Evolutionary conservation across 2,113 vertebrate species (phyloP).

Genomic region (Zapornia atra): DNA sequence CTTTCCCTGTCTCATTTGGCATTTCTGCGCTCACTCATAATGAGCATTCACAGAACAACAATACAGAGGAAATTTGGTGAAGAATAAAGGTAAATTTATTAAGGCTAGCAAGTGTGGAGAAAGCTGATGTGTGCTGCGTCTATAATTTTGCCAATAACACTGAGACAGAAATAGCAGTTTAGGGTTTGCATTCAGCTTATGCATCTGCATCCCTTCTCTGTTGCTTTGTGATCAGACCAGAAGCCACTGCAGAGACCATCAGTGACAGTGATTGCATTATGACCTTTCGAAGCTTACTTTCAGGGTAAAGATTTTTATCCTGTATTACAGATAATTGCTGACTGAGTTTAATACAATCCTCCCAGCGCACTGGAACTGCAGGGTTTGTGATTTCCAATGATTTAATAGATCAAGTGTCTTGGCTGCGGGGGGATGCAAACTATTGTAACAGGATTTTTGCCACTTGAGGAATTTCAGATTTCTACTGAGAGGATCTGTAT

Average conservation of each 20-base stretch:
- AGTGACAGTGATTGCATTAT: slow-evolving; percentile 65
- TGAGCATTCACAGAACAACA: slow-evolving; percentile 10
- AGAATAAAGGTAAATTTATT: slow-evolving; percentile 53
- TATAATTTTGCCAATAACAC: slow-evolving; percentile 11
- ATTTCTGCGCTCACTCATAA: slow-evolving; percentile 8
- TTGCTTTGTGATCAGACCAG: slow-evolving; percentile 21
- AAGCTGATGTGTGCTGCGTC: neutral
- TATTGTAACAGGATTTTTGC: slow-evolving; percentile 47
- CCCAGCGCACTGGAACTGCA: slow-evolving; percentile 76
- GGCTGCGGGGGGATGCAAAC: neutral
- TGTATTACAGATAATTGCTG: slow-evolving; percentile 89
- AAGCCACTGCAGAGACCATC: slow-evolving; percentile 22
- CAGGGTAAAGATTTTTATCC: slow-evolving; percentile 87
- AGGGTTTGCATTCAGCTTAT: slow-evolving; percentile 24
- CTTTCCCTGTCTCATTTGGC: neutral
- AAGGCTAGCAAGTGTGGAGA: neutral
- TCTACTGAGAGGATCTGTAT: neutral
- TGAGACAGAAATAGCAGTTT: slow-evolving; percentile 9
- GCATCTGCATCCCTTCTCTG: slow-evolving; percentile 24
- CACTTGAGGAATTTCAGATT: slow-evolving; percentile 5
- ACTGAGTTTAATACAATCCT: slow-evolving; percentile 86
- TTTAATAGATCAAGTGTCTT: slow-evolving; percentile 60
- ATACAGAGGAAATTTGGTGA: slow-evolving; percentile 41
- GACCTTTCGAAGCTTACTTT: slow-evolving; percentile 82
- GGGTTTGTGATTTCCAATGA: slow-evolving; percentile 63